Evolutionary conservation across 2,888 invertebrate genomes (phyloP), one percentile per base, ranked within the genome.

Genomic region (Dione juno): DNA sequence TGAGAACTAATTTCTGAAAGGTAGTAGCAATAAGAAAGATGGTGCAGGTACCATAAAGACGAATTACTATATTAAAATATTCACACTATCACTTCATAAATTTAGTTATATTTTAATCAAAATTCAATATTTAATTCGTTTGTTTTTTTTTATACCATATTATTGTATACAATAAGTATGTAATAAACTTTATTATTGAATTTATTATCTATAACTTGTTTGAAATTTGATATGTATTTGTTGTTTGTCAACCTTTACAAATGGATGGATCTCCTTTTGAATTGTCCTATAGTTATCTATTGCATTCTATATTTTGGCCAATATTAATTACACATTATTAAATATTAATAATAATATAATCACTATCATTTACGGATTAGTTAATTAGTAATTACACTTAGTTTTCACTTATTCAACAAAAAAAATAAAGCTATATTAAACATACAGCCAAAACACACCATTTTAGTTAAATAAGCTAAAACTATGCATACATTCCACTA

Each of bases 221-320:
- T 37, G 11, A 40, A 28, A 28, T 45, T 61, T n/a, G n/a, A n/a
- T n/a, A n/a, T n/a, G n/a, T 45, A 61, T 45, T 45, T 61, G 61
- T 61, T 35, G 43, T n/a, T 3, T 7, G 35, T 45, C 28, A 61
- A 61, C 28, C 28, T 16, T 7, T n/a, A 45, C 35, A 45, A n/a
- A 45, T 11, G 45, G 28, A 61, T 21, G 45, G 61, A 61, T 16
- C 28, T 43, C 11, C 35, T 61, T 61, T 61, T 57, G 11, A n/a
- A 16, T 40, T n/a, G n/a, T n/a, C 16, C 37, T 40, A 57, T 13
- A 57, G 16, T 28, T 28, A 28, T 57, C 37, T 40, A 21, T 57
- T 37, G 28, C 21, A 53, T 28, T 57, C 6, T 57, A 40, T 13
- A 37, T 57, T 57, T 57, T 40, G 57, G 40, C 11, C 16, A 16